Percentiles rank a stretch among this genome's conserved stretches.
Evolutionary conservation across 2,113 vertebrate genomes (phyloP).

Genomic region (Mungos mungo): DNA sequence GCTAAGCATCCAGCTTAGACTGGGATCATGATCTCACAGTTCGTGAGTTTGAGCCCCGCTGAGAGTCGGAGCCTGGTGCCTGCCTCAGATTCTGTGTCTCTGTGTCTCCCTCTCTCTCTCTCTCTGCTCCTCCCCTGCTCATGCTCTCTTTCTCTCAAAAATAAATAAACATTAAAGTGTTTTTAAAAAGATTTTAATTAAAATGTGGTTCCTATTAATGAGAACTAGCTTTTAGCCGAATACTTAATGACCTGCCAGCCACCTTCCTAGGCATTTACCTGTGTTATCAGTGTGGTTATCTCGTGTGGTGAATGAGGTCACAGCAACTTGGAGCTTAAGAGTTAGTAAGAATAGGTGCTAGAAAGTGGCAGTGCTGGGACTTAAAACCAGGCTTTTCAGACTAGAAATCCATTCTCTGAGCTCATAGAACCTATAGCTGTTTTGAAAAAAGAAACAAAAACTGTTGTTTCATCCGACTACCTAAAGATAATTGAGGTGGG

Average conservation of each 20-base stretch:
- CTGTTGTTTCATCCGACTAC: not conserved
- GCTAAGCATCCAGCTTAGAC: no score
- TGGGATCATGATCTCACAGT: no score
- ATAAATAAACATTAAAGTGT: no score
- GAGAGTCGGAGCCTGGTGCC: no score
- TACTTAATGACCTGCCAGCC: not conserved
- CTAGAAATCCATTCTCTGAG: conserved; percentile 4
- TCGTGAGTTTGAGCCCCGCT: no score
- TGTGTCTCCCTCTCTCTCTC: no score
- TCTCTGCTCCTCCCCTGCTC: no score
- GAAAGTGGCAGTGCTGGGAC: not conserved
- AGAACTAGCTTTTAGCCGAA: not conserved
- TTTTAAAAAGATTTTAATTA: not conserved
- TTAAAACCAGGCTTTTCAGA: not conserved
- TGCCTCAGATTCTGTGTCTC: no score
- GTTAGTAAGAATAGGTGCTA: not conserved
- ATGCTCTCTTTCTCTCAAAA: no score
- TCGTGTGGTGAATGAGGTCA: not conserved
- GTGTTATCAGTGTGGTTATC: not conserved
- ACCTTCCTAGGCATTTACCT: not conserved
- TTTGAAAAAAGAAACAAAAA: conserved; percentile 12
- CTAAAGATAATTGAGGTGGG: not conserved
- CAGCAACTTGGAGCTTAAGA: not conserved
- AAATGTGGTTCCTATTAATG: not conserved
- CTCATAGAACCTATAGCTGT: not conserved